phyloP scores from a whole-genome alignment of 2,797 vertebrate genomes.

The Podarcis siculus region DNA sequence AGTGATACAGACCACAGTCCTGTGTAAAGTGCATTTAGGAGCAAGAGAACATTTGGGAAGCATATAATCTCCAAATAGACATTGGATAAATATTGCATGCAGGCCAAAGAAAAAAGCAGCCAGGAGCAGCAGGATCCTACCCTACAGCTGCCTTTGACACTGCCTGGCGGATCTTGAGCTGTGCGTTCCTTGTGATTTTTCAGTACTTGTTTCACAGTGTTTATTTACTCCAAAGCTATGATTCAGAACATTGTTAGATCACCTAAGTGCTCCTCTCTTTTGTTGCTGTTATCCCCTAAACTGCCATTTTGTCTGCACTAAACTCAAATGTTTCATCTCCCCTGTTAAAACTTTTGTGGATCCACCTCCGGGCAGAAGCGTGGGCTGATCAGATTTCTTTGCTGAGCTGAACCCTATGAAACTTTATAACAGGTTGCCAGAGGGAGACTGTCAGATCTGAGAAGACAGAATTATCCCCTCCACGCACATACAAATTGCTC shows the following conservation, averaged over 20 bases:
- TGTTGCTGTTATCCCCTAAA: background rate
- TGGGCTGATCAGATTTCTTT: background rate
- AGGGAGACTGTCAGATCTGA: background rate
- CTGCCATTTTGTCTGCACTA: slow-evolving; percentile 19
- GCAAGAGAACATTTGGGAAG: background rate
- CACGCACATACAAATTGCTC: slow-evolving; percentile 4
- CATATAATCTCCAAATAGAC: background rate
- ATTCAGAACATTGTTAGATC: slow-evolving; percentile 23
- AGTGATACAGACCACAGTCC: no score
- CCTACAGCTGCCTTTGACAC: background rate
- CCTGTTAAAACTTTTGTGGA: slow-evolving; percentile 18
- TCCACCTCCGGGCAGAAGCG: slow-evolving; percentile 13
- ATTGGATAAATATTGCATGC: background rate
- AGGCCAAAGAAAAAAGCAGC: background rate
- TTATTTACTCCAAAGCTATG: slow-evolving; percentile 25
- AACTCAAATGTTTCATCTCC: slow-evolving; percentile 14
- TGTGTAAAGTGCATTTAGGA: background rate
- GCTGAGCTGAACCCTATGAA: slow-evolving; percentile 36
- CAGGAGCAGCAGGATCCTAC: background rate
- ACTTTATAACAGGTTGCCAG: slow-evolving; percentile 4
- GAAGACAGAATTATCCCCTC: slow-evolving; percentile 7
- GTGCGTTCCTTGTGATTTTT: background rate
- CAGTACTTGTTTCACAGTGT: background rate
- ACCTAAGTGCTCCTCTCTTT: background rate
- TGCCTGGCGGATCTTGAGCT: background rate